Evolutionary conservation across 1,140 invertebrate species (phyloP), one percentile per base, ranked within the genome.

Genomic region (Eriocheir sinensis): DNA sequence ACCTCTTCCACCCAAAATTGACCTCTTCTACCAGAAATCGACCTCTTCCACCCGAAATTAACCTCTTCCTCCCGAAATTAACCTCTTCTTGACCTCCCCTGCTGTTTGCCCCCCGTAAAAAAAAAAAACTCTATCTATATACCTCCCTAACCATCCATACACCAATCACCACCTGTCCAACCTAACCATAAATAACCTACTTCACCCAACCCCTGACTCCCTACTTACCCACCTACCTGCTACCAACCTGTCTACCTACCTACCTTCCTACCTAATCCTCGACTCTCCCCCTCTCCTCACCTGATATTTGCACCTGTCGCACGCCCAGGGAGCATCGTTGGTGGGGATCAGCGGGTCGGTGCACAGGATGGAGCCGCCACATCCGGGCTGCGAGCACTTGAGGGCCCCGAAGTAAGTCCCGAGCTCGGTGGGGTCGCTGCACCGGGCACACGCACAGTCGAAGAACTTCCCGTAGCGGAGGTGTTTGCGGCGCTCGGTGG

Each of bases 391-490:
- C 15, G 95, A 94, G 80, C 96, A 96, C 86, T 81, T 72, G 2
- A 96, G 93, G 2, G 96, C 95, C 32, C 96, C 95, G 91, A 96
- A 95, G 88, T 94, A 95, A 0, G 96, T 96, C 3, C 95, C 95
- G 53, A 96, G 53, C 81, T 97, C 98, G 81, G 97, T 97, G 0
- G 97, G 97, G 97, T 98, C 98, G 44, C 96, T 96, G 96, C 98
- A 98, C 41, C 98, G 97, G 27, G 96, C 96, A 96, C 98, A 98
- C 21, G 96, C 96, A 96, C 98, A 98, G 38, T 97, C 96, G 96
- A 98, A 98, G 96, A 98, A 97, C 97, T 98, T 98, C 2, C 98
- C 98, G 94, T 97, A 97, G 86, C 96, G 97, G 3, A 98, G 97
- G 96, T 98, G 97, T 34, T 97, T 96, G 81, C 98, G 97, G 91